Base-by-base conservation (phyloP, 1,140 invertebrate species). In the Linepithema humile region DNA sequence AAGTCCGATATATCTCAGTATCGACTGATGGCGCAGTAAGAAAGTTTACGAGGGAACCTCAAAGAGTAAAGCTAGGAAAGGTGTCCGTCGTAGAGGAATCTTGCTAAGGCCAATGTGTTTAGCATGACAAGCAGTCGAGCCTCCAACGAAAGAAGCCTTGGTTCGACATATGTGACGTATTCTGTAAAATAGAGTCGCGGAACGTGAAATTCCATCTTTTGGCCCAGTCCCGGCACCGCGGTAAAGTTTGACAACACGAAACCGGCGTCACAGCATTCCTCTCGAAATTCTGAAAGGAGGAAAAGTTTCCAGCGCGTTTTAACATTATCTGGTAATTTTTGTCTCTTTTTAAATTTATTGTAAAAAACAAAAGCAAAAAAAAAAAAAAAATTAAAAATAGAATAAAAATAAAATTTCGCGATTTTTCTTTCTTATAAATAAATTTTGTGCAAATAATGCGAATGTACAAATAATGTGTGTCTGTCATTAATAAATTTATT, bases 211-310 rank as follows among this genome's bases (percentile, higher is more conserved):
- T 69, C 62, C 75, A 65, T 77, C 20, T 77, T 78, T n/a, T n/a
- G 12, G 59, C 59, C 73, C 57, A 64, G 20, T 77, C 74, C n/a
- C 74, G 62, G 29, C 43, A 67, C 15, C 15, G 17, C 43, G 64
- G 32, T 35, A 29, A 80, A 70, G 12, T 70, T 70, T 53, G 48
- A 77, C 38, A 45, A 29, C 40, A 65, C 45, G 38, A 64, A 85
- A 82, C 83, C 65, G 77, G 83, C 77, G 6, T 53, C 45, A 45
- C 83, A 45, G 35, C 83, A 85, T 85, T 85, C 83, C 59, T 72
- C 26, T 4, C 7, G 38, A 84, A 57, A 83, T 69, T 40, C 77
- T 69, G 64, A 65, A 69, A 29, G 35, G 26, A 69, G 23, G 17
- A 69, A 55, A 69, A 55, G 17, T 15, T 17, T 53, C 35, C 17